Evolutionary conservation across 2,888 invertebrate species (phyloP).

Genomic region (Leuctra nigra): DNA sequence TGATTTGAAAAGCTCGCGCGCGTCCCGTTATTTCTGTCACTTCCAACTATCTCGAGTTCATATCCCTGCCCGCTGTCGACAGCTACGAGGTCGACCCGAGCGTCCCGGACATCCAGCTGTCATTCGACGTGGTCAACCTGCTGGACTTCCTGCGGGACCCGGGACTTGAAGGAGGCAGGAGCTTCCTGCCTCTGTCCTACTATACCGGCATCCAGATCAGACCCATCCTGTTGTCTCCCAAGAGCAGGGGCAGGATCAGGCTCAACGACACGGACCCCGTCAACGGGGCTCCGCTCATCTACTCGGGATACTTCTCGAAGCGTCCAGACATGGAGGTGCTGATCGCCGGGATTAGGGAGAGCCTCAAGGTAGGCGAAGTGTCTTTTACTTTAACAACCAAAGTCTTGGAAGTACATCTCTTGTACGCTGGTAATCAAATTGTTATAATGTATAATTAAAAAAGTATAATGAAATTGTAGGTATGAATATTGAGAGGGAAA

Average conservation of each 20-base stretch:
- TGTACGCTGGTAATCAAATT: too few relatives aligned
- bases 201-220: slow-evolving; percentile 47
- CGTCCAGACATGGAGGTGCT: slow-evolving; percentile 41
- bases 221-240: slow-evolving; percentile 35
- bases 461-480: too few relatives aligned
- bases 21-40: too few relatives aligned
- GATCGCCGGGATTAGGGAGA: slow-evolving; percentile 54
- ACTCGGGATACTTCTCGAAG: slow-evolving; percentile 38
- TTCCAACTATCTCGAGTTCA: too few relatives aligned
- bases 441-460: too few relatives aligned
- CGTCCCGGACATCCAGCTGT: slow-evolving; percentile 59
- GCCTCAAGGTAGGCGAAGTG: too few relatives aligned
- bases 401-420: too few relatives aligned
- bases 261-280: slow-evolving; percentile 42
- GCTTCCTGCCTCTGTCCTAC: slow-evolving; percentile 51
- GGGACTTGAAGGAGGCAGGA: slow-evolving; percentile 43
- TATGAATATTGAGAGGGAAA: too few relatives aligned
- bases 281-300: slow-evolving; percentile 42
- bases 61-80: too few relatives aligned
- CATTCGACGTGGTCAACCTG: slow-evolving; percentile 53
- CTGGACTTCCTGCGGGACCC: slow-evolving; percentile 54
- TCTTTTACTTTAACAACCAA: too few relatives aligned
- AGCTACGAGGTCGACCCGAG: too few relatives aligned
- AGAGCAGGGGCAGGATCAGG: slow-evolving; percentile 30
- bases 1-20: too few relatives aligned